These are phyloP conservation scores for Enteromius argenteus DNA, from an alignment of 2,797 vertebrate genomes.

Conservation along the genomic window DNA sequence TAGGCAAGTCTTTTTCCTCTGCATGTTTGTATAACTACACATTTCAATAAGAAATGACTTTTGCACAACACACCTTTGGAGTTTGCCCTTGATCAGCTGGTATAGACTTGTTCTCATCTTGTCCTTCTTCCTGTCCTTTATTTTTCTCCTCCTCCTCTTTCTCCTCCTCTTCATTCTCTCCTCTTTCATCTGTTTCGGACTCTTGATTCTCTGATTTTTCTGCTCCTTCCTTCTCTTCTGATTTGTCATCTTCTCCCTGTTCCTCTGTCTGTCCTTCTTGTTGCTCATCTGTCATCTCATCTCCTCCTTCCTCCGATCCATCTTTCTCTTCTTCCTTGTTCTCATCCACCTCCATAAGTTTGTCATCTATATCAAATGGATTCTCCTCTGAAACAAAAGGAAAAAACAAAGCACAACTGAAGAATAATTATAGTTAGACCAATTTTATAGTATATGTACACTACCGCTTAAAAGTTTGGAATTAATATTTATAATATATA, in stretches of 20 bases:
- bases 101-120: slow-evolving; percentile 66
- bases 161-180: slow-evolving; percentile 64
- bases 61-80: slow-evolving; percentile 81
- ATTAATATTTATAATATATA: neutral
- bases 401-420: neutral
- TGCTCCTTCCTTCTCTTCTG: slow-evolving; percentile 70
- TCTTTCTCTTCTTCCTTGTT: slow-evolving; percentile 68
- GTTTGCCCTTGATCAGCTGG: slow-evolving; percentile 78
- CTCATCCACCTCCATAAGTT: slow-evolving; percentile 76
- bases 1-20: neutral
- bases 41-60: neutral
- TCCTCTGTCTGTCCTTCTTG: slow-evolving; percentile 68
- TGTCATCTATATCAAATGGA: slow-evolving; percentile 87
- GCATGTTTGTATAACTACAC: neutral
- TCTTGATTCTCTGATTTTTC: slow-evolving; percentile 68
- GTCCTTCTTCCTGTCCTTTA: slow-evolving; percentile 65
- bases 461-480: neutral
- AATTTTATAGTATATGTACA: neutral
- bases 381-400: slow-evolving; percentile 78
- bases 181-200: slow-evolving; percentile 65
- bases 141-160: slow-evolving; percentile 65
- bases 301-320: slow-evolving; percentile 64
- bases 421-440: neutral
- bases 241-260: slow-evolving; percentile 65
- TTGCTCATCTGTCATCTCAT: slow-evolving; percentile 69